Percentiles rank a stretch among this genome's conserved stretches.
phyloP scores from a whole-genome alignment of 1,140 invertebrate genomes.

The Hylaeus volcanicus region DNA sequence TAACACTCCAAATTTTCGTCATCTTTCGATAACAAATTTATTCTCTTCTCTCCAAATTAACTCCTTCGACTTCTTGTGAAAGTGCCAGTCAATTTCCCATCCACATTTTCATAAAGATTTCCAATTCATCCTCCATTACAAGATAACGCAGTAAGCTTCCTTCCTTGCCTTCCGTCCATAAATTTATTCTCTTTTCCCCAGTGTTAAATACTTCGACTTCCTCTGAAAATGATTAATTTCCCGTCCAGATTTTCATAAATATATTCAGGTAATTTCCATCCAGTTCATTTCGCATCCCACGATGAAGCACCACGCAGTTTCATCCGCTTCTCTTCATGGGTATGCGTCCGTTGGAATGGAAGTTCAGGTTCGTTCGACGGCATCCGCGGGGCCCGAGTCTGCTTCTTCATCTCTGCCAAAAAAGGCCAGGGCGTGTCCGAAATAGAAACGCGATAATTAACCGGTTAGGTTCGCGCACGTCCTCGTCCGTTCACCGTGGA shows the following conservation, averaged over 20 bases:
- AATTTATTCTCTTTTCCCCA: no score
- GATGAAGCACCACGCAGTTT: neutral
- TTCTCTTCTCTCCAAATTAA: no score
- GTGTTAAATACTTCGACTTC: no score
- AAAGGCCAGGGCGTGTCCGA: constrained; percentile 60
- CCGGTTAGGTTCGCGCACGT: constrained; percentile 58
- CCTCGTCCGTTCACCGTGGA: constrained; percentile 2
- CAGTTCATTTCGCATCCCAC: neutral
- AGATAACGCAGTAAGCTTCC: no score
- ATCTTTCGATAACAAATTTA: no score
- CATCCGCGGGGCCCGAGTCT: neutral
- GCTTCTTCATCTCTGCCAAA: constrained; percentile 20
- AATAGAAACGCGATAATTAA: constrained; percentile 70
- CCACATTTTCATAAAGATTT: no score
- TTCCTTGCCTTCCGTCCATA: no score
- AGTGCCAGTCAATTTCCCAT: no score
- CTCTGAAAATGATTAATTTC: neutral
- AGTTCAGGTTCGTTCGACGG: constrained; percentile 17
- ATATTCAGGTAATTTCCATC: neutral
- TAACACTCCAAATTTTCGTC: no score
- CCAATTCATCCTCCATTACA: no score
- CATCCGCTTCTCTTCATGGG: neutral
- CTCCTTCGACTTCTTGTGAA: no score
- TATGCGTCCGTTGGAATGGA: neutral
- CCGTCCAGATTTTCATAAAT: neutral